Conservation (phyloP, 2,888 invertebrate genomes). For the Dysmachus trigonus region DNA sequence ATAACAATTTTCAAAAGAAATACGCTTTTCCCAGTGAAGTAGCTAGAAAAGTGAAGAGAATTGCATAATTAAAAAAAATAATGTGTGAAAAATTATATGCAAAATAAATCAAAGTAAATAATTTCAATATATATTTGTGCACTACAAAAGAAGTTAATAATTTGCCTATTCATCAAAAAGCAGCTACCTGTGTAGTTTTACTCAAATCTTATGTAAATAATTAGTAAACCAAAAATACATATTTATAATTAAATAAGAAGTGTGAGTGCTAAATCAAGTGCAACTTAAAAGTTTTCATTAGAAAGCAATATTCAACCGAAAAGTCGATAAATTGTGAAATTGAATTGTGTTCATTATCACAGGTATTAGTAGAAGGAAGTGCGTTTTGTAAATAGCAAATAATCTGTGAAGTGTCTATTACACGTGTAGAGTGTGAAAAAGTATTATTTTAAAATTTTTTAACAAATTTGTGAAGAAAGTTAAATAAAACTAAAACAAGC, state of each 20-base stretch:
- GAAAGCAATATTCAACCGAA: neutral
- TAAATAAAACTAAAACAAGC: constrained; percentile 11
- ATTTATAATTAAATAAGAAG: neutral
- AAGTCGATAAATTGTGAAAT: neutral
- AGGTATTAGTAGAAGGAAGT: neutral
- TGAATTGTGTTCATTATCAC: constrained; percentile 23
- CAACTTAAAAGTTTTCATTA: neutral
- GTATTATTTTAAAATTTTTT: neutral
- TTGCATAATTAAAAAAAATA: neutral
- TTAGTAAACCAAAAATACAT: neutral
- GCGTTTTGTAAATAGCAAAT: neutral
- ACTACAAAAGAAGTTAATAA: neutral
- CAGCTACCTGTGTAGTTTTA: neutral
- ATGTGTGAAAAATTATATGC: neutral
- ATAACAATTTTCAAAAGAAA: neutral
- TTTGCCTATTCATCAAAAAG: neutral
- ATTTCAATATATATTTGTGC: neutral
- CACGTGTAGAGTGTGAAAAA: constrained; percentile 1
- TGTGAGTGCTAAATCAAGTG: constrained; percentile 14
- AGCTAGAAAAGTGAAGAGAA: neutral
- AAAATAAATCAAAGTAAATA: neutral
- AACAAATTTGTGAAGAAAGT: neutral
- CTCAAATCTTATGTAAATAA: neutral
- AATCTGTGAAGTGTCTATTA: neutral
- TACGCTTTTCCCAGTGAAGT: neutral